Percentiles rank a stretch among this genome's conserved stretches.
Evolutionary conservation across 2,888 invertebrate genomes (phyloP).

Genomic region (Koerneria pararmatus): DNA sequence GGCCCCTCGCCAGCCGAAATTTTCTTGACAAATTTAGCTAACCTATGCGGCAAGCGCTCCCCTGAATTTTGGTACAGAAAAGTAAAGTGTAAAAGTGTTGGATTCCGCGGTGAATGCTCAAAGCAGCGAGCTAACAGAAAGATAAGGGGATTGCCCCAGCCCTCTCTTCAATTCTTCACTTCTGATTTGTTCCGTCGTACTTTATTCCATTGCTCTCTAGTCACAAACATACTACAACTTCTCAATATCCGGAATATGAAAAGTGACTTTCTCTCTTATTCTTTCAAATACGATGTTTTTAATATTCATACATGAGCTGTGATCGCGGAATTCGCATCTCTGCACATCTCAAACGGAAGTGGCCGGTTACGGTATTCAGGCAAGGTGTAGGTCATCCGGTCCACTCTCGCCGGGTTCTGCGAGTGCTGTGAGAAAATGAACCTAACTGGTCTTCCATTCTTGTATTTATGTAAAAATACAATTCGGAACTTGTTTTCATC

Average conservation of each 20-base stretch:
- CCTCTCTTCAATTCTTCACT: neutral
- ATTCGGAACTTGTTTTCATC: no score
- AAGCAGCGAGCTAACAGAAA: no score
- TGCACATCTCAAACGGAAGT: constrained; percentile 5
- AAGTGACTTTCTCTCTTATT: neutral
- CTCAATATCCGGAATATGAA: neutral
- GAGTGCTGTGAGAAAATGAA: no score
- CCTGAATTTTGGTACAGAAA: no score
- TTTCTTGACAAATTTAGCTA: no score
- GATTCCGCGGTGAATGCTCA: no score
- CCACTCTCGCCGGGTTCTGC: constrained; percentile 6
- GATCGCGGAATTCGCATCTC: neutral
- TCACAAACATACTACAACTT: neutral
- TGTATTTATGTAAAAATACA: no score
- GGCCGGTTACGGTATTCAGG: constrained; percentile 31
- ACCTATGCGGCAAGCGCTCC: no score
- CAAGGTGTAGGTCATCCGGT: constrained; percentile 32
- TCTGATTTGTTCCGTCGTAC: neutral
- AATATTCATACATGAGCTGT: neutral
- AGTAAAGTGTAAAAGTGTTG: no score
- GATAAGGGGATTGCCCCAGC: neutral
- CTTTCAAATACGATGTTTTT: neutral
- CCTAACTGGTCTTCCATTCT: no score
- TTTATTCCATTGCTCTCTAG: neutral
- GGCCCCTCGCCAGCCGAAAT: no score